Evolutionary conservation across 2,113 vertebrate genomes (phyloP).

Genomic region (Chloebia gouldiae): DNA sequence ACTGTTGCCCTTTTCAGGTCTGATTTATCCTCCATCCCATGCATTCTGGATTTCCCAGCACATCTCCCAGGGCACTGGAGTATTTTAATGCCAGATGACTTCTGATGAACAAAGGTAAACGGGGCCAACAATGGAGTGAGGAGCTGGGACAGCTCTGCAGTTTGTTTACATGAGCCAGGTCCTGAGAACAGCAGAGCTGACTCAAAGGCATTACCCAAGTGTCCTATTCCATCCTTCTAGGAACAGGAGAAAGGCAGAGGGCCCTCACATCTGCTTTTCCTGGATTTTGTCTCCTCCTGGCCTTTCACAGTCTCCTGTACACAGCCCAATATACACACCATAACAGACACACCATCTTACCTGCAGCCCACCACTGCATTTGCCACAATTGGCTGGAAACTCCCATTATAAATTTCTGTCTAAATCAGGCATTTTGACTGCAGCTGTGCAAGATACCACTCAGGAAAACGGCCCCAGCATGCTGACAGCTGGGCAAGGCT

Average conservation of each 20-base stretch:
- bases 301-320: background rate
- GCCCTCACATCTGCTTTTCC: background rate
- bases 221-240: background rate
- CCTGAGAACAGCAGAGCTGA: background rate
- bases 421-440: background rate
- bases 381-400: background rate
- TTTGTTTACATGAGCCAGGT: background rate
- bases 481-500: background rate
- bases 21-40: background rate
- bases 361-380: background rate
- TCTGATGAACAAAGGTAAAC: background rate
- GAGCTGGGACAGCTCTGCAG: background rate
- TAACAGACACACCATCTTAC: background rate
- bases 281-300: background rate
- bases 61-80: background rate
- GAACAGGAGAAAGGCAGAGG: background rate
- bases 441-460: background rate
- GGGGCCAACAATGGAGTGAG: fast-evolving
- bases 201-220: background rate
- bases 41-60: background rate
- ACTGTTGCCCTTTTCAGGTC: background rate
- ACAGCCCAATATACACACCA: background rate
- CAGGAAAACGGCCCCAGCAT: background rate
- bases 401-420: background rate
- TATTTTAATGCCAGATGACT: background rate